Evolutionary conservation across 2,888 invertebrate species (phyloP).

Genomic region (Heteromurus nitidus): DNA sequence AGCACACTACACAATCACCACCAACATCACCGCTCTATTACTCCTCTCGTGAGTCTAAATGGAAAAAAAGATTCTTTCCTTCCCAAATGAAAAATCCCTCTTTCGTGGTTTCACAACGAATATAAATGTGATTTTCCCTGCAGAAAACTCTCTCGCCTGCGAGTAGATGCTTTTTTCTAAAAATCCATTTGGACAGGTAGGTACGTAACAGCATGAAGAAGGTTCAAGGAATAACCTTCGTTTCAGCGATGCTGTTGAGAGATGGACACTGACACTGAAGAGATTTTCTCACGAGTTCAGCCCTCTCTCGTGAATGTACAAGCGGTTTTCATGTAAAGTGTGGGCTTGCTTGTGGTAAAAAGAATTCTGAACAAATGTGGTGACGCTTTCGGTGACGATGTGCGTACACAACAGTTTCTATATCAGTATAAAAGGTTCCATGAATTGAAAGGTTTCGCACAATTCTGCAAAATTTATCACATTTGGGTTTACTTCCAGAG

Average conservation of each 20-base stretch:
- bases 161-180: no score
- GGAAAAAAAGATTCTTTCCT: slow-evolving; percentile 8
- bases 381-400: no score
- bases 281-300: slow-evolving; percentile 16
- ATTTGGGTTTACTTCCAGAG: no score
- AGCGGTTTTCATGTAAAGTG: not conserved
- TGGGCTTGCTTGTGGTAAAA: not conserved
- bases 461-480: no score
- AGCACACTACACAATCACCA: not conserved
- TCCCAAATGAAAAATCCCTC: slow-evolving; percentile 54
- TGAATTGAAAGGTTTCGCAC: no score
- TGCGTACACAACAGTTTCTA: no score
- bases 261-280: slow-evolving; percentile 20
- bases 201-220: no score
- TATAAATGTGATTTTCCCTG: slow-evolving; percentile 43
- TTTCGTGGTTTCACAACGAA: slow-evolving; percentile 46
- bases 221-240: no score
- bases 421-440: no score
- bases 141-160: no score
- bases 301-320: not conserved
- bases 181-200: no score
- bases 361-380: not conserved
- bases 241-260: slow-evolving; percentile 4
- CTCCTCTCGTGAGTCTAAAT: no score
- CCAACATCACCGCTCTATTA: not conserved